Conservation (phyloP, 2,113 vertebrate genomes). For the Corythaixoides concolor region DNA sequence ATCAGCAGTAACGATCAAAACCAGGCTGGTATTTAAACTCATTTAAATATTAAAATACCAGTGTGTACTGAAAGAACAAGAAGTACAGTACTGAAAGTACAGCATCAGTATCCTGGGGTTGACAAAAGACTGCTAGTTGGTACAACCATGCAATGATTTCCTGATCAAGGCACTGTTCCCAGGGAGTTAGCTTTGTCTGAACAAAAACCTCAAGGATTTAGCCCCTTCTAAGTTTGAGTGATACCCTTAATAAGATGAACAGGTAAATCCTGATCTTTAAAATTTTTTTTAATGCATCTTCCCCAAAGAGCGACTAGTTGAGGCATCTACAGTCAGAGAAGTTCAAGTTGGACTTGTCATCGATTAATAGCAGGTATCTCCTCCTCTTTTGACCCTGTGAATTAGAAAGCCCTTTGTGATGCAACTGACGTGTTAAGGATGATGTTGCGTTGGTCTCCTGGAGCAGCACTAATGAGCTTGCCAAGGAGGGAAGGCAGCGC, state of each 20-base stretch:
- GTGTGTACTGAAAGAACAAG: background rate
- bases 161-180: background rate
- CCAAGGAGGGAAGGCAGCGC: background rate
- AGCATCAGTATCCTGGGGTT: background rate
- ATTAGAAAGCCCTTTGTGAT: background rate
- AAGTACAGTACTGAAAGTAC: background rate
- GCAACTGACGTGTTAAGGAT: conserved; percentile 28
- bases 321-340: conserved; percentile 29
- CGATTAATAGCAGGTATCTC: conserved; percentile 32
- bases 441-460: conserved; percentile 6
- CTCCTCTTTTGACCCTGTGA: conserved; percentile 1
- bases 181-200: background rate
- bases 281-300: background rate
- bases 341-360: conserved; percentile 19
- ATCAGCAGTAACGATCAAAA: background rate
- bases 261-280: background rate
- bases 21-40: background rate
- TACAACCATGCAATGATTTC: background rate
- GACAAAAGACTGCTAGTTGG: background rate
- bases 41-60: background rate
- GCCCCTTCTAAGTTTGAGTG: background rate
- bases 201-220: background rate
- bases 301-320: background rate
- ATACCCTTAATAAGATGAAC: background rate
- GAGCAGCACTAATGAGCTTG: background rate